phyloP scores from a whole-genome alignment of 2,113 vertebrate genomes.

The Otolemur garnettii region DNA sequence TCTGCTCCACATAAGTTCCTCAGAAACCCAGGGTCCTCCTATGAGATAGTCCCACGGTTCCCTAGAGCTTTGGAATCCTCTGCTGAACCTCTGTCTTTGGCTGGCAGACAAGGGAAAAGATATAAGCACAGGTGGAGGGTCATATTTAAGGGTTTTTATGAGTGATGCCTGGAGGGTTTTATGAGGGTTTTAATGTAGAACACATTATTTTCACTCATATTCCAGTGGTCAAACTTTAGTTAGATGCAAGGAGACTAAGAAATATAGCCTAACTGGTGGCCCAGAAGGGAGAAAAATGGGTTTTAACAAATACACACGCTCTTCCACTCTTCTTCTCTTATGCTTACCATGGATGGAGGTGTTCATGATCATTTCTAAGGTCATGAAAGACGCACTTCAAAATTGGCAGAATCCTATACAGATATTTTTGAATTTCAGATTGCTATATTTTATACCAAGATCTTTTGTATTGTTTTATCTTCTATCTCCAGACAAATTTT shows the following conservation, averaged over 20 bases:
- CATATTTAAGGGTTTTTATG: background rate
- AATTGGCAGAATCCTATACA: background rate
- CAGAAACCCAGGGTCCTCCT: background rate
- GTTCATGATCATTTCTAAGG: conserved; percentile 44
- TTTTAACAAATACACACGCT: background rate
- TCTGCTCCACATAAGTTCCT: background rate
- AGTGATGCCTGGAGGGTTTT: background rate
- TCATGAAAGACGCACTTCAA: conserved; percentile 17
- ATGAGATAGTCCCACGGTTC: fast-evolving
- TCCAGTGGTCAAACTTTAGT: background rate
- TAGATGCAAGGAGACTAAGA: background rate
- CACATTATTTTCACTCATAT: background rate
- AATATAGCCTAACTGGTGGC: background rate
- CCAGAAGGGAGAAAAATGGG: background rate
- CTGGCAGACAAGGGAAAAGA: background rate
- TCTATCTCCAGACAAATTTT: conserved; percentile 24
- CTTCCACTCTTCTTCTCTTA: background rate
- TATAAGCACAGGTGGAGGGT: fast-evolving
- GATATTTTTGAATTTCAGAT: conserved; percentile 54
- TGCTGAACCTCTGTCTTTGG: background rate
- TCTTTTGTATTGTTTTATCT: background rate
- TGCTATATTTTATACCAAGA: background rate
- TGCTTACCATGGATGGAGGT: background rate
- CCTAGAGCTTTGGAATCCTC: background rate
- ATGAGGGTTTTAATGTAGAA: background rate